Base-by-base conservation (phyloP, 2,113 vertebrate species). In the Phaethornis superciliosus region DNA sequence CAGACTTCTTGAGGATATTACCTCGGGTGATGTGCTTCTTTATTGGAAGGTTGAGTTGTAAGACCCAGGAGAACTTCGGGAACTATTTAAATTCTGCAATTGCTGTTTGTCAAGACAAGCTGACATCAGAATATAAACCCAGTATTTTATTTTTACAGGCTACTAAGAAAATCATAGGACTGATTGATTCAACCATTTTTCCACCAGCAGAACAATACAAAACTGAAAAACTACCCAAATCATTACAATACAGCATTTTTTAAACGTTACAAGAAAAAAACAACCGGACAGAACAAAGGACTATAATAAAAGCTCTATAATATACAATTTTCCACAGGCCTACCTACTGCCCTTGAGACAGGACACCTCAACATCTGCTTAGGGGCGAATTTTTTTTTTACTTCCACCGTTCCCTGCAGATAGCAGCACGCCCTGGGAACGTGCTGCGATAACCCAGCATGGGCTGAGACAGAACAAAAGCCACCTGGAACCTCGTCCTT, bases 391-490 rank as follows among this genome's bases (percentile, higher is more conserved):
- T 33, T 32, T 32, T 23, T 6, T 63, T 40, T 16, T 15, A 72
- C 35, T 93, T 63, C 77, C 6, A 9, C 37, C 52, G 72, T 2
- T 81, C 27, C 35, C 65, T 30, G 27, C 3, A 21, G 6, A 19
- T 46, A 33, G 42, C 56, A 51, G 55, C 65, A 30, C 17, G 16
- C 74, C 54, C 69, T 2, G 56, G 62, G 65, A 60, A 23, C 74
- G 15, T 1, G n/a, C 68, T 15, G 37, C 0, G 42, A 71, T 1
- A 33, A 37, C 17, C 13, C 55, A 46, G 55, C 47, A 6, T 0
- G 33, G 33, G 10, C 33, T 68, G 33, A 67, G 9, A 8, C 58
- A 52, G 20, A 64, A 10, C n/a, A 32, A 11, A 15, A 30, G 9
- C 0, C 78, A 26, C 35, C n/a, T 16, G 33, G 15, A 46, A n/a